Conservation (phyloP, 2,113 vertebrate species). For the Tragelaphus imberbis region DNA sequence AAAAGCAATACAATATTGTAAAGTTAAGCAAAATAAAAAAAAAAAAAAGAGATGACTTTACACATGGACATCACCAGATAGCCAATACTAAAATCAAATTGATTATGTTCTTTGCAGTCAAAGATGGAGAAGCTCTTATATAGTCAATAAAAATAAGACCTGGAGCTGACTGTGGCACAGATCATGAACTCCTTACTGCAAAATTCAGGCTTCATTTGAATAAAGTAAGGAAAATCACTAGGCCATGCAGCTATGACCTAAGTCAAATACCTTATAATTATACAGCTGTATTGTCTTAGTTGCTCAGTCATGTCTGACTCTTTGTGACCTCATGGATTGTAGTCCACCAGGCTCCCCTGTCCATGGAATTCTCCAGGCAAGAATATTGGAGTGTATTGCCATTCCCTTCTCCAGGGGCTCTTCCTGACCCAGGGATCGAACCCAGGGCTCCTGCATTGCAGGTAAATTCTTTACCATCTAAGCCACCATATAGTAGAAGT, state of each 20-base stretch:
- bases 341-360: neutral
- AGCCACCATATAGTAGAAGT: neutral
- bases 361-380: neutral
- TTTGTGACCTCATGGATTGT: neutral
- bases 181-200: neutral
- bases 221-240: neutral
- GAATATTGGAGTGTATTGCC: neutral
- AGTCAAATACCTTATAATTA: neutral
- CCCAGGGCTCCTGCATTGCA: neutral
- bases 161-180: neutral
- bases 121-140: neutral
- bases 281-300: neutral
- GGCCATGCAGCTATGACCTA: neutral
- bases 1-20: too few relatives aligned
- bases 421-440: neutral
- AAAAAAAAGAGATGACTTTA: neutral
- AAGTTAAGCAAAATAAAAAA: too few relatives aligned
- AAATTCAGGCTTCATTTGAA: neutral
- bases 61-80: neutral
- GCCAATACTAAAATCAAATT: neutral
- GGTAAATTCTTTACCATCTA: neutral
- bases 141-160: neutral
- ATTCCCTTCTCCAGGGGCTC: neutral
- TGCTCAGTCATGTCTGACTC: neutral
- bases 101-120: neutral